A percentile compares a stretch with the other conserved stretches of the same genome.
Evolutionary conservation across 1,140 invertebrate species (phyloP).

Genomic region (Camponotus floridanus): DNA sequence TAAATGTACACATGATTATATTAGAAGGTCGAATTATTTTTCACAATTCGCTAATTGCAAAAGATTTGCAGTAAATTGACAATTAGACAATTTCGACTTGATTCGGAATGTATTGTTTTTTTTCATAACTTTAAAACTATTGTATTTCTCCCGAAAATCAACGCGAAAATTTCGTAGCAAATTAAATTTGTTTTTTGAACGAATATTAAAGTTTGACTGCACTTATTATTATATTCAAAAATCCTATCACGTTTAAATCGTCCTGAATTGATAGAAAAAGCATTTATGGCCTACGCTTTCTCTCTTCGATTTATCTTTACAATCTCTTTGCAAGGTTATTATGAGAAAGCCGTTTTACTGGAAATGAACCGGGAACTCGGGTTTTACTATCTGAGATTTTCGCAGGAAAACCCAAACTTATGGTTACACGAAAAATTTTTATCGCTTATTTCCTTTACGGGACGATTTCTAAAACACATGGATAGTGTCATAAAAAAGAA

Average conservation of each 20-base stretch:
- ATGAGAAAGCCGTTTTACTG: neutral
- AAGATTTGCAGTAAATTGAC: slow-evolving; percentile 25
- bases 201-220: no score
- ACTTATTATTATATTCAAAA: no score
- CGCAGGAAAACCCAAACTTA: neutral
- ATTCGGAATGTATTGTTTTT: neutral
- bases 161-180: no score
- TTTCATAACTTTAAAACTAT: no score
- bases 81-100: neutral
- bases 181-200: no score
- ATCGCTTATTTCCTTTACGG: neutral
- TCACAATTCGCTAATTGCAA: neutral
- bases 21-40: neutral
- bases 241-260: no score
- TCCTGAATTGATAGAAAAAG: no score
- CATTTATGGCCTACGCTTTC: no score
- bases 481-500: neutral
- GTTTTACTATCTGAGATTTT: no score
- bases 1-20: slow-evolving; percentile 18
- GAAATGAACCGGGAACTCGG: neutral
- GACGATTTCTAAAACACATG: neutral
- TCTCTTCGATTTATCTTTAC: no score
- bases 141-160: no score
- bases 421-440: neutral
- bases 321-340: no score